Conservation (phyloP, 2,113 vertebrate genomes). For the Leucoraja erinaceus region DNA sequence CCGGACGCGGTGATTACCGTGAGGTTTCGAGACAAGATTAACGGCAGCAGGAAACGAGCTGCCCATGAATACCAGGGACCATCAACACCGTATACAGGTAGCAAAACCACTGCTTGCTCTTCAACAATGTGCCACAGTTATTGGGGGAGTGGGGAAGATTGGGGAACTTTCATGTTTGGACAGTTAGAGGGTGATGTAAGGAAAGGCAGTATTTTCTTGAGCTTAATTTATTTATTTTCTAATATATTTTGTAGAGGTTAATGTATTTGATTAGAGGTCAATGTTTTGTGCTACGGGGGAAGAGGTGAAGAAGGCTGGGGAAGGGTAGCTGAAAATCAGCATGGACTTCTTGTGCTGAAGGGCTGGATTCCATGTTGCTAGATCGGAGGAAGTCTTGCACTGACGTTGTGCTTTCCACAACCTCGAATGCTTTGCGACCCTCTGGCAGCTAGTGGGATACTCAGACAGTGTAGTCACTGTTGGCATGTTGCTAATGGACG, state of each 20-base stretch:
- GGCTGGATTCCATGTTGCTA: neutral
- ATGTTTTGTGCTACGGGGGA: neutral
- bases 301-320: neutral
- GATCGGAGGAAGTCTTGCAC: neutral
- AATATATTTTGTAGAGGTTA: too few relatives aligned
- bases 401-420: neutral
- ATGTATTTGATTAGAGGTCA: neutral
- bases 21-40: conserved; percentile 68
- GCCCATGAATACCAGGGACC: conserved; percentile 46
- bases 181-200: neutral
- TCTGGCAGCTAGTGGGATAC: neutral
- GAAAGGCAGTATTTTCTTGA: neutral
- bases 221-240: too few relatives aligned
- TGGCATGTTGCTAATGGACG: neutral
- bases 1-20: conserved; percentile 65
- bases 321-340: neutral
- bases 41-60: conserved; percentile 60
- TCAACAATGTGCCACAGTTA: neutral
- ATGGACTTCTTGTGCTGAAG: neutral
- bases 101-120: conserved; percentile 11
- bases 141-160: neutral
- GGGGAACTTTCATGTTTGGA: neutral
- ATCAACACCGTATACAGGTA: conserved; percentile 70
- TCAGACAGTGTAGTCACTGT: neutral
- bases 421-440: neutral